Percentiles rank a stretch among this genome's conserved stretches.
Evolutionary conservation across 1,140 invertebrate species (phyloP).

Genomic region (Drosophila obscura): DNA sequence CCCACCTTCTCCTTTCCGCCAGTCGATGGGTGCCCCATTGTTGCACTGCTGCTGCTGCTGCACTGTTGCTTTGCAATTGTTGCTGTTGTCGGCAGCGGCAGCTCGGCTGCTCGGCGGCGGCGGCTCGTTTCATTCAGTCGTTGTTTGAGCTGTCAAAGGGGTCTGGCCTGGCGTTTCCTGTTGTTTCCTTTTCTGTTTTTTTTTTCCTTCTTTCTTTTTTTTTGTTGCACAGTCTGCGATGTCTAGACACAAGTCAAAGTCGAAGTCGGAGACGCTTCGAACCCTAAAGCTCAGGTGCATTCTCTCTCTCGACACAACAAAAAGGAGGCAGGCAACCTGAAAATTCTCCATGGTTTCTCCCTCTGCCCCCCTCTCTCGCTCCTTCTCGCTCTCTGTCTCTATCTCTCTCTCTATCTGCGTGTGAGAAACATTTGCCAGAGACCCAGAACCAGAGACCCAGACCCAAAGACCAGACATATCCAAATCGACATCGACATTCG

Average conservation of each 20-base stretch:
- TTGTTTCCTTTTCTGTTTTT: constrained; percentile 53
- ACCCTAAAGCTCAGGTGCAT: constrained; percentile 61
- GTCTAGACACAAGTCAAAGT: constrained; percentile 77
- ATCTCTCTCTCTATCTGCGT: neutral
- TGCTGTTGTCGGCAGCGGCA: constrained; percentile 29
- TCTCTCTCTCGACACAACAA: constrained; percentile 30
- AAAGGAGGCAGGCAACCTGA: constrained; percentile 31
- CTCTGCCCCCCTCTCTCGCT: neutral
- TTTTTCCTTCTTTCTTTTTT: neutral
- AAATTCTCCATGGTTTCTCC: constrained; percentile 26
- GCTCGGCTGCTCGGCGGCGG: constrained; percentile 20
- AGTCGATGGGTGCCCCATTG: constrained; percentile 19
- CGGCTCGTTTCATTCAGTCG: constrained; percentile 54
- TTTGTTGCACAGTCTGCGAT: constrained; percentile 56
- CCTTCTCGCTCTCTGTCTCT: neutral
- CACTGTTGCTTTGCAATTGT: constrained; percentile 42
- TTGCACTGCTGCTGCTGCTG: constrained; percentile 50
- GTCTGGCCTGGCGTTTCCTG: constrained; percentile 75
- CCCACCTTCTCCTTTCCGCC: no score
- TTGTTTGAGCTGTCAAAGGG: constrained; percentile 76
- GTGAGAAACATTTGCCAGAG: constrained; percentile 28
- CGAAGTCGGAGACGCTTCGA: constrained; percentile 40
- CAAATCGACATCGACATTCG: no score
- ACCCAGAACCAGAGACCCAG: constrained; percentile 7
- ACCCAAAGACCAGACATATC: constrained; percentile 33